Evolutionary conservation across 2,888 invertebrate species (phyloP).

Genomic region (Ferdinandea cuprea): DNA sequence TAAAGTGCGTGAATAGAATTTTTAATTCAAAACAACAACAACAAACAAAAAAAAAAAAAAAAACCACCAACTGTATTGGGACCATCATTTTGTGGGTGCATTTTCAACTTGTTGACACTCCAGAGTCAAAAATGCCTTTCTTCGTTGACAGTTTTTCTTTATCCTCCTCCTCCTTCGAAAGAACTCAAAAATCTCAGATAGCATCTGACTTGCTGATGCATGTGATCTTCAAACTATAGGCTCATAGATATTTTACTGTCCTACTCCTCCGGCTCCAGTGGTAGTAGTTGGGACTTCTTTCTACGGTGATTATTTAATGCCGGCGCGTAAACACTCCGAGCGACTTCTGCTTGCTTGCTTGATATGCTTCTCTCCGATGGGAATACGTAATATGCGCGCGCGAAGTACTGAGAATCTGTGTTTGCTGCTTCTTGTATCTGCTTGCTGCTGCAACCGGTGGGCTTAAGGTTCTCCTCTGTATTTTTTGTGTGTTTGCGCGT

Average conservation of each 20-base stretch:
- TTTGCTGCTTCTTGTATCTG: slow-evolving; percentile 38
- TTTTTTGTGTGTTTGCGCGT: slow-evolving; percentile 67
- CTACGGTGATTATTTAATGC: slow-evolving; percentile 68
- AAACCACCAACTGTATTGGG: slow-evolving; percentile 13
- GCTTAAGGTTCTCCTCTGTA: slow-evolving; percentile 59
- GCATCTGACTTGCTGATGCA: slow-evolving; percentile 67
- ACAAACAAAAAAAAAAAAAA: slow-evolving; percentile 28
- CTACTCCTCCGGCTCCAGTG: slow-evolving; percentile 10
- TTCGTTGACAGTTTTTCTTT: slow-evolving; percentile 46
- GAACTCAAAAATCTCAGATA: slow-evolving; percentile 55
- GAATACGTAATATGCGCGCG: slow-evolving; percentile 73
- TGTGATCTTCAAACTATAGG: slow-evolving; percentile 58
- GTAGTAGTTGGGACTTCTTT: slow-evolving; percentile 31
- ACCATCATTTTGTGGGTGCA: slow-evolving; percentile 62
- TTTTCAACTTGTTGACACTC: slow-evolving; percentile 68
- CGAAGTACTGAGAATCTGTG: slow-evolving; percentile 67
- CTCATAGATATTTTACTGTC: slow-evolving; percentile 47
- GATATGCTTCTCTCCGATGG: slow-evolving; percentile 59
- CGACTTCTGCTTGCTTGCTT: slow-evolving; percentile 47
- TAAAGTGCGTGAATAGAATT: slow-evolving; percentile 68
- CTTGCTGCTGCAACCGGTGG: slow-evolving; percentile 65
- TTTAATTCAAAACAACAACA: slow-evolving; percentile 61
- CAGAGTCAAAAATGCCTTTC: slow-evolving; percentile 54
- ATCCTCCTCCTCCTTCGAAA: neutral
- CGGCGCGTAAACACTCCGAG: slow-evolving; percentile 70